Conservation (phyloP, 2,797 vertebrate species). For the Pagetopsis macropterus region DNA sequence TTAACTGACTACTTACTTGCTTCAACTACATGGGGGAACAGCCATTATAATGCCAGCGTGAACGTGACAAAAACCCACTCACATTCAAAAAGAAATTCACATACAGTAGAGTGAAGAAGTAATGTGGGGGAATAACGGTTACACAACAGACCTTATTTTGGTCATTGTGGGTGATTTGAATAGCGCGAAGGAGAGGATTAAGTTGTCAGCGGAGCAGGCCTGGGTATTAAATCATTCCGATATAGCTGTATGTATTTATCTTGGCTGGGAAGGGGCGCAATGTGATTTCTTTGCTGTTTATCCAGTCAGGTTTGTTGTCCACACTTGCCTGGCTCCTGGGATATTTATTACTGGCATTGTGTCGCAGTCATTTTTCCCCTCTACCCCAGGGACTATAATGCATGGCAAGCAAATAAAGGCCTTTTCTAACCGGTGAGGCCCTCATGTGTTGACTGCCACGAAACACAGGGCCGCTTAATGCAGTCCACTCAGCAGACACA, state of each 20-base stretch:
- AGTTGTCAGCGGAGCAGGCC: constrained; percentile 72
- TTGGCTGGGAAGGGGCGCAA: constrained; percentile 68
- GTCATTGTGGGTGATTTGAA: constrained; percentile 76
- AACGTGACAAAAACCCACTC: constrained; percentile 18
- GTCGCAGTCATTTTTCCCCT: constrained; percentile 76
- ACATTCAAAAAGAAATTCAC: constrained; percentile 34
- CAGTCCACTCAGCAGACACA: constrained; percentile 39
- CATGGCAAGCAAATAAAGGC: constrained; percentile 71
- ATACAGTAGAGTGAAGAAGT: constrained; percentile 46
- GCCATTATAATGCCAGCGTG: constrained; percentile 12
- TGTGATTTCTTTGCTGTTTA: constrained; percentile 78
- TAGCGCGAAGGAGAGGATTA: constrained; percentile 74
- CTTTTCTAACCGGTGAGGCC: constrained; percentile 65
- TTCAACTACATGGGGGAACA: constrained; percentile 8
- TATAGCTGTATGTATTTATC: constrained; percentile 77
- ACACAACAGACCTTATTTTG: constrained; percentile 69
- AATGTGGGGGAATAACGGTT: constrained; percentile 60
- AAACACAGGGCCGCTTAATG: constrained; percentile 61
- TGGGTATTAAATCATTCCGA: constrained; percentile 77
- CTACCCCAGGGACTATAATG: constrained; percentile 68
- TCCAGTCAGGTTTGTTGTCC: constrained; percentile 78
- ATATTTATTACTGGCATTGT: constrained; percentile 82
- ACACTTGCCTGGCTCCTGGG: constrained; percentile 73
- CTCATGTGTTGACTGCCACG: constrained; percentile 75
- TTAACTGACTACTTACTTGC: constrained; percentile 12